Conservation (phyloP, 2,888 invertebrate genomes). For the Pterostichus madidus region DNA sequence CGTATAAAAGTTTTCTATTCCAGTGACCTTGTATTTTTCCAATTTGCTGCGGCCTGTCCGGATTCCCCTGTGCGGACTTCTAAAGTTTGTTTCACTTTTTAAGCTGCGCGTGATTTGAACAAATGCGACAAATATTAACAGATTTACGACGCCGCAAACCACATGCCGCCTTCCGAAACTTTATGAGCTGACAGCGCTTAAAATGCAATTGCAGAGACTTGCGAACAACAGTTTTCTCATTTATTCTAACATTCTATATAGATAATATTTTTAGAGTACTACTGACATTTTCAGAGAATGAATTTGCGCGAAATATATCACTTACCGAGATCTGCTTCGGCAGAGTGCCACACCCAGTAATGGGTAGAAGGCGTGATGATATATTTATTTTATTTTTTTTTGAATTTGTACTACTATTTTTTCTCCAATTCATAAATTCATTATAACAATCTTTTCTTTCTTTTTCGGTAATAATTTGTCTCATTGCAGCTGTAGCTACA, state of each 20-base stretch:
- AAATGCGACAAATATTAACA: conserved; percentile 66
- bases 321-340: too few relatives aligned
- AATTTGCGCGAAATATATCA: too few relatives aligned
- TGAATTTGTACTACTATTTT: too few relatives aligned
- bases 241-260: not conserved
- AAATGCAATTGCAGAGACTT: conserved; percentile 18
- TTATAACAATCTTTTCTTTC: too few relatives aligned
- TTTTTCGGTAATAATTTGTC: too few relatives aligned
- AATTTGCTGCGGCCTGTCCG: conserved; percentile 55
- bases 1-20: conserved; percentile 59
- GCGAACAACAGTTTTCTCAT: not conserved
- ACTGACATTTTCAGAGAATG: too few relatives aligned
- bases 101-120: conserved; percentile 65
- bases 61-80: conserved; percentile 49
- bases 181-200: conserved; percentile 28
- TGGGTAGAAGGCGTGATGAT: too few relatives aligned
- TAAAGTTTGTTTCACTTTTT: conserved; percentile 65
- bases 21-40: conserved; percentile 66
- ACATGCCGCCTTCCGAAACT: conserved; percentile 22
- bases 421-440: too few relatives aligned
- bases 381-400: too few relatives aligned
- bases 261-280: too few relatives aligned
- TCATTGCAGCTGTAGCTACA: too few relatives aligned
- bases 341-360: too few relatives aligned
- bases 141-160: conserved; percentile 47